Evolutionary conservation across 2,113 vertebrate species (phyloP), one percentile per base, ranked within the genome.

Genomic region (Nycticryphes semicollaris): DNA sequence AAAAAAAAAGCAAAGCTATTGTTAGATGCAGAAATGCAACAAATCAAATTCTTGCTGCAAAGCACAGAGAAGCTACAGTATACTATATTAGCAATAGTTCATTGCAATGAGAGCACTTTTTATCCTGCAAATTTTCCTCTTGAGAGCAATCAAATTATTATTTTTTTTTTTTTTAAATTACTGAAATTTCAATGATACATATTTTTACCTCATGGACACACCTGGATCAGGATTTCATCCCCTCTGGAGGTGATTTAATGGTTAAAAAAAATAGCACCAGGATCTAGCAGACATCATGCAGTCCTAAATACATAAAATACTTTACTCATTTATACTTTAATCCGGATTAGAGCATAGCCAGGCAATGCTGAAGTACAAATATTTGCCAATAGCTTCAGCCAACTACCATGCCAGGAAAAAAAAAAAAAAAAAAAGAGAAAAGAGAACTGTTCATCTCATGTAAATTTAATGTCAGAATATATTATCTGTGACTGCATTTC

Each of bases 381-480:
- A 76, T 75, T 77, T 93, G 67, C 48, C 67, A 82, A 75, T 17
- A 72, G 56, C 68, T 64, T 74, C 39, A 87, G 82, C 51, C 77
- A 90, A 23, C 41, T 88, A 48, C 41, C 30, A 24, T 24, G 59
- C 60, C 84, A 79, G 45, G 63, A 79, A 92, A 45, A 45, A 45
- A 45, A 45, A 10, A 14, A 17, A 54, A 53, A 67, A 62, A 47
- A 72, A 30, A 63, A 12, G 6, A 63, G 62, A 17, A 90, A 11
- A 64, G 16, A 15, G 14, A 39, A n/a, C 31, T 87, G 47, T 37
- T 92, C n/a, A 14, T 82, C 69, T 96, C 92, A 82, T 81, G 84
- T 54, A 91, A 86, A 87, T 96, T 94, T 80, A 51, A 83, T 83
- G 80, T 68, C 67, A 96, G 89, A 85, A 94, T 95, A 92, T 23